Conservation (phyloP, 2,888 invertebrate genomes). For the Apamea anceps region DNA sequence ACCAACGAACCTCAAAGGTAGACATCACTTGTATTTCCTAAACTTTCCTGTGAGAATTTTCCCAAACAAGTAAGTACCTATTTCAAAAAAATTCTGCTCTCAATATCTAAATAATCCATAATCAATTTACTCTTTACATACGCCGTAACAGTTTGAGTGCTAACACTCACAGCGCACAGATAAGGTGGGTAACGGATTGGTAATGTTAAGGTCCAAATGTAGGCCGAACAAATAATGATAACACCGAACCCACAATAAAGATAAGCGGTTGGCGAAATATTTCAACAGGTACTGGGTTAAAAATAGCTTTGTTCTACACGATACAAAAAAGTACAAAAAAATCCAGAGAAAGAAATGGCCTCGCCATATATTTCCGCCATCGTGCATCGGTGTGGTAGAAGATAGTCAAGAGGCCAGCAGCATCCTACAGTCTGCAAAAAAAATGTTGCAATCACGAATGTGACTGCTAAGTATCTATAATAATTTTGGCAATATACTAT, state of each 20-base stretch:
- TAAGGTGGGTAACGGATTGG: constrained; percentile 66
- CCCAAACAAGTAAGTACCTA: not conserved
- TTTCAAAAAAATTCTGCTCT: constrained; percentile 10
- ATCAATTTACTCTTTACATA: constrained; percentile 50
- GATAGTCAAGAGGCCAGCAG: not conserved
- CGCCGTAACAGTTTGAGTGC: constrained; percentile 54
- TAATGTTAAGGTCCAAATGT: constrained; percentile 70
- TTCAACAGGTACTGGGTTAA: constrained; percentile 58
- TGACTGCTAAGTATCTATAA: not conserved
- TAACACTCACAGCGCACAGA: constrained; percentile 65
- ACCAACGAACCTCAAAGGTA: not conserved
- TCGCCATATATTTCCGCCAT: constrained; percentile 18
- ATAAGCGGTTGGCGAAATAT: constrained; percentile 66
- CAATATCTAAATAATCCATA: constrained; percentile 40
- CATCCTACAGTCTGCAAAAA: not conserved
- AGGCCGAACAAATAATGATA: constrained; percentile 72
- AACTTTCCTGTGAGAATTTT: not conserved
- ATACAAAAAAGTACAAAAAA: constrained; percentile 25
- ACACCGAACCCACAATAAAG: constrained; percentile 63
- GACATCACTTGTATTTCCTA: not conserved
- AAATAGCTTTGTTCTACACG: constrained; percentile 21
- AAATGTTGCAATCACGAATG: not conserved
- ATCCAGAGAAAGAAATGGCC: not conserved
- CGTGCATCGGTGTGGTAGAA: not conserved
- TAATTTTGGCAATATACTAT: constrained; percentile 6